Base-by-base conservation (phyloP, 2,888 invertebrate genomes). In the Trichacis sp. region DNA sequence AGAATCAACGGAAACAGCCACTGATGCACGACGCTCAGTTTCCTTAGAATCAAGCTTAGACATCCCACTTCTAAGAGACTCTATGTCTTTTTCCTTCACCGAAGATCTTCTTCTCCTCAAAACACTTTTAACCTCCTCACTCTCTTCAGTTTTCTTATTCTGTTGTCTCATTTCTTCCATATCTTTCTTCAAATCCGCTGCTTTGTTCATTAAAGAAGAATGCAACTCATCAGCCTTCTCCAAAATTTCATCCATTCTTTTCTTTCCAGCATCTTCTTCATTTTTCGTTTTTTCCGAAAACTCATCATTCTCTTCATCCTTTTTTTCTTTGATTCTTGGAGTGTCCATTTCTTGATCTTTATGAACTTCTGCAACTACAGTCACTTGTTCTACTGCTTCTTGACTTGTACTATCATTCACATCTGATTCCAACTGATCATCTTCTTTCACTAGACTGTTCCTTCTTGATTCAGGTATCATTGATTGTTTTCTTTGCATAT, bases 361-460 rank as follows among this genome's bases (percentile, higher is more conserved):
- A 66, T 84, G 84, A 2, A 84, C 75, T 50, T 83, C 74, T 1
- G 83, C 84, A 1, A 80, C 80, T 0, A 82, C 76, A 0, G 78
- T 75, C 0, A 84, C 79, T 5, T 75, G 74, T 52, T 84, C 82
- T 0, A 81, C 79, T 0, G 78, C 78, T 14, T 82, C 83, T 24
- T 82, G 83, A 54, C 82, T 83, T 0, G 83, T 82, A 30, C 79
- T 82, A 20, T 84, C 84, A 1, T 79, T 80, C 2, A 68, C 63
- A 54, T 73, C 73, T 49, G 71, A 79, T 11, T 72, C 69, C 43
- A 69, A 54, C 1, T 14, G 50, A 64, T 2, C 24, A 12, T 48
- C 48, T 4, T 24, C 29, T n/a, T 24, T 17, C 1, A 9, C 18
- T 0, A 55, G 47, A 20, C 40, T 59, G 2, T 14, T 20, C 51